These are phyloP conservation scores for Tetramorium parvispinum DNA, from an alignment of 1,140 invertebrate species.

Conservation along the genomic window DNA sequence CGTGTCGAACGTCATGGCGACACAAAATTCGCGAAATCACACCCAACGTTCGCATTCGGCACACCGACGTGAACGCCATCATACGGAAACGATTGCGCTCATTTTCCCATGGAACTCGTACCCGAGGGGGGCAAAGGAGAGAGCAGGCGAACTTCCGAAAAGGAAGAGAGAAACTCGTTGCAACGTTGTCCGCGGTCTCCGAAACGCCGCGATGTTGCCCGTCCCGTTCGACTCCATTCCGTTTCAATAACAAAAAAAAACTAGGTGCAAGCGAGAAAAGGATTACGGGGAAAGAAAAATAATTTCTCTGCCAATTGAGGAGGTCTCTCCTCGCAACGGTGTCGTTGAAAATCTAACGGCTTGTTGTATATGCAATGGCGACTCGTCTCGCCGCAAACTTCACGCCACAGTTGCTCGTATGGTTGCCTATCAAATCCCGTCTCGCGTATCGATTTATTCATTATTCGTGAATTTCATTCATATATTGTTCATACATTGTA, in stretches of 20 bases:
- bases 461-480: neutral
- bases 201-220: constrained; percentile 51
- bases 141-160: constrained; percentile 48
- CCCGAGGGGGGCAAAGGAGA: constrained; percentile 13
- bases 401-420: neutral
- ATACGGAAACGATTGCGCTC: constrained; percentile 54
- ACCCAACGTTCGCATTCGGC: constrained; percentile 29
- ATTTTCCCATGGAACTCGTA: constrained; percentile 55
- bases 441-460: neutral
- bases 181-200: constrained; percentile 55
- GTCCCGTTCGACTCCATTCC: constrained; percentile 14
- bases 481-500: neutral
- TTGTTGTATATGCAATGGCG: constrained; percentile 25
- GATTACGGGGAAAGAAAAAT: neutral
- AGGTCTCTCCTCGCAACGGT: constrained; percentile 22
- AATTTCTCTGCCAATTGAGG: neutral
- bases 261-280: neutral
- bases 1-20: neutral
- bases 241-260: constrained; percentile 44
- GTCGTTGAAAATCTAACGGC: constrained; percentile 40
- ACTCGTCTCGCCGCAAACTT: constrained; percentile 26
- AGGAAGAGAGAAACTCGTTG: constrained; percentile 47
- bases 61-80: constrained; percentile 59
- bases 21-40: constrained; percentile 31
- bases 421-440: neutral